These are phyloP conservation scores for Samia ricini DNA, from an alignment of 1,140 invertebrate species.

Conservation along the genomic window DNA sequence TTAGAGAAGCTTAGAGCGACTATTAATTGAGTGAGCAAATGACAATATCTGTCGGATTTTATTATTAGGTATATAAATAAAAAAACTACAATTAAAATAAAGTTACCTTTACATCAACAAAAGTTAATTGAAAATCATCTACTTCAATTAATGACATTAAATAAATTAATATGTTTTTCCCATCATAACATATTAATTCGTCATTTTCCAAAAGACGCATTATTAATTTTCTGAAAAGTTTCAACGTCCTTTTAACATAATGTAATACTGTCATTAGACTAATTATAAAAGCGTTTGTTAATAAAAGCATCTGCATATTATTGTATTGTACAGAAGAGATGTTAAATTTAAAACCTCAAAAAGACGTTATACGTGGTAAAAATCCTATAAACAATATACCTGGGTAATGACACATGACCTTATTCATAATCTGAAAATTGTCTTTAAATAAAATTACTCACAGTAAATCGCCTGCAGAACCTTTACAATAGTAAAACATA, in stretches of 20 bases:
- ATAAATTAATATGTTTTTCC: constrained; percentile 40
- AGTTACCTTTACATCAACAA: constrained; percentile 44
- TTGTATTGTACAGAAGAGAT: too few relatives aligned
- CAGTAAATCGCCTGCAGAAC: not conserved
- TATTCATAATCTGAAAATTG: too few relatives aligned
- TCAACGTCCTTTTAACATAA: not conserved
- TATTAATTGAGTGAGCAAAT: too few relatives aligned
- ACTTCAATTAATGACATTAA: constrained; percentile 24
- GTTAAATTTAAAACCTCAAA: too few relatives aligned
- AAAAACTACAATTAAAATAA: not conserved
- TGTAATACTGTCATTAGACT: not conserved
- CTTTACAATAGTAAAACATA: constrained; percentile 40
- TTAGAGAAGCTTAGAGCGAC: too few relatives aligned
- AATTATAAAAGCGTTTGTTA: too few relatives aligned
- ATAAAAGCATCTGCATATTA: too few relatives aligned
- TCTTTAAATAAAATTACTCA: not conserved
- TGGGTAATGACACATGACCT: too few relatives aligned
- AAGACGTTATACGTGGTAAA: too few relatives aligned
- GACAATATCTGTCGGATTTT: too few relatives aligned
- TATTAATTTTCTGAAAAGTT: not conserved
- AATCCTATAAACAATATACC: too few relatives aligned
- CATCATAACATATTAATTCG: constrained; percentile 38
- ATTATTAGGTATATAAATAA: too few relatives aligned
- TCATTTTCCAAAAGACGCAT: constrained; percentile 25
- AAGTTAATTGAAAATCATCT: constrained; percentile 14